These are phyloP conservation scores for Drosophila lini DNA, from an alignment of 1,140 invertebrate species.

Conservation along the genomic window DNA sequence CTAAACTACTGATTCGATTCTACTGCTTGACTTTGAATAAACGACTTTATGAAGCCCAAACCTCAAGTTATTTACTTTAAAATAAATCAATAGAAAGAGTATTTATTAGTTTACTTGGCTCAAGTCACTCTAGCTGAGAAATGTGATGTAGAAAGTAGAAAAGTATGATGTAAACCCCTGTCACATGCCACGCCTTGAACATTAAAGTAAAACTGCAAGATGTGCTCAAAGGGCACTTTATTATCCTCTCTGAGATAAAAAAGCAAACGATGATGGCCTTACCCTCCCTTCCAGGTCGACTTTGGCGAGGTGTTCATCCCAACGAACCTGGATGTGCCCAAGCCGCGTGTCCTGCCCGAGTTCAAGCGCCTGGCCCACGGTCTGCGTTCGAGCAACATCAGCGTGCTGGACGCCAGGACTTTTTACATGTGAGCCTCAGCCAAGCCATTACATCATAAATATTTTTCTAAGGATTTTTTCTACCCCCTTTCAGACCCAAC, in stretches of 20 bases:
- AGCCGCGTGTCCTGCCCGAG: conserved; percentile 91
- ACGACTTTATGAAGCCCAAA: background rate
- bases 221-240: background rate
- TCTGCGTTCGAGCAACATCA: conserved; percentile 94
- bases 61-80: background rate
- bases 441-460: too few relatives aligned
- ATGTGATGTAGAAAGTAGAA: conserved; percentile 6
- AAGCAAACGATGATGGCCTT: conserved; percentile 5
- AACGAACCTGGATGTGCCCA: conserved; percentile 89
- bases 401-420: conserved; percentile 95
- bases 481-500: conserved; percentile 89
- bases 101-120: background rate
- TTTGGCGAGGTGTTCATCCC: conserved; percentile 94
- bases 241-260: background rate
- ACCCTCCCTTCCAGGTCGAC: conserved; percentile 88
- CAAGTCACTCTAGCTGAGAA: background rate
- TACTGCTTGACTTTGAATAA: background rate
- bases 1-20: background rate
- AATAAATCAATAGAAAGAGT: background rate
- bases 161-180: background rate
- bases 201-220: background rate
- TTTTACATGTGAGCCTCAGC: conserved; percentile 87
- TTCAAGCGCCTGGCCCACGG: conserved; percentile 94
- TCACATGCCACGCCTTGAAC: conserved; percentile 21
- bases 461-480: background rate